Evolutionary conservation across 2,797 vertebrate species (phyloP).

Genomic region (Pseudochaenichthys georgianus): DNA sequence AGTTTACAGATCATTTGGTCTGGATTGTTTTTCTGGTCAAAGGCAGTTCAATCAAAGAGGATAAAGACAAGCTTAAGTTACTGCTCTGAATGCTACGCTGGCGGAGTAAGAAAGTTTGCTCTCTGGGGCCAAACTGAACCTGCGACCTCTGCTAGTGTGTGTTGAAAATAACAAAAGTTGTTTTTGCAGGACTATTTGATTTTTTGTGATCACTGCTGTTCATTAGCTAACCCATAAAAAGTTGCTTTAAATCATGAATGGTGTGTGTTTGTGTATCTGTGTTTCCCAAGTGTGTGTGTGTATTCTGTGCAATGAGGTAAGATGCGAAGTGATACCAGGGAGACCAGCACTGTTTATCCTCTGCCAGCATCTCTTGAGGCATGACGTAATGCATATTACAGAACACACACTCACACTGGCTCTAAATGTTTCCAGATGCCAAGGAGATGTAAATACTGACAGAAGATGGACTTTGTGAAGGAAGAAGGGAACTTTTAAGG

Average conservation of each 20-base stretch:
- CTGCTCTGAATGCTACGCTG: conserved; percentile 56
- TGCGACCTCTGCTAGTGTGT: conserved; percentile 38
- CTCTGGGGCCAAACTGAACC: conserved; percentile 58
- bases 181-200: conserved; percentile 19
- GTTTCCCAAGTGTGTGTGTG: conserved; percentile 11
- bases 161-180: conserved; percentile 18
- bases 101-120: conserved; percentile 32
- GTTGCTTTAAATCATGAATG: conserved; percentile 50
- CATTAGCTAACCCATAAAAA: conserved; percentile 32
- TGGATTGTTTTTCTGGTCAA: conserved; percentile 75
- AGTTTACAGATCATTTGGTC: conserved; percentile 66
- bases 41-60: conserved; percentile 62
- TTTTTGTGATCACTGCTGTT: conserved; percentile 5
- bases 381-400: conserved; percentile 78
- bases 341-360: conserved; percentile 80
- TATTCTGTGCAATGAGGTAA: conserved; percentile 65
- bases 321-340: conserved; percentile 73
- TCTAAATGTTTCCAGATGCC: conserved; percentile 67
- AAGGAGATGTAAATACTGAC: conserved; percentile 60
- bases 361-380: conserved; percentile 78
- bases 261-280: conserved; percentile 31
- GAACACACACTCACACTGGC: conserved; percentile 10
- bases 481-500: conserved; percentile 46
- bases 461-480: conserved; percentile 34
- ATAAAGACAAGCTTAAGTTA: conserved; percentile 60